Conservation (phyloP, 1,140 invertebrate species). For the Saccostrea cuccullata region DNA sequence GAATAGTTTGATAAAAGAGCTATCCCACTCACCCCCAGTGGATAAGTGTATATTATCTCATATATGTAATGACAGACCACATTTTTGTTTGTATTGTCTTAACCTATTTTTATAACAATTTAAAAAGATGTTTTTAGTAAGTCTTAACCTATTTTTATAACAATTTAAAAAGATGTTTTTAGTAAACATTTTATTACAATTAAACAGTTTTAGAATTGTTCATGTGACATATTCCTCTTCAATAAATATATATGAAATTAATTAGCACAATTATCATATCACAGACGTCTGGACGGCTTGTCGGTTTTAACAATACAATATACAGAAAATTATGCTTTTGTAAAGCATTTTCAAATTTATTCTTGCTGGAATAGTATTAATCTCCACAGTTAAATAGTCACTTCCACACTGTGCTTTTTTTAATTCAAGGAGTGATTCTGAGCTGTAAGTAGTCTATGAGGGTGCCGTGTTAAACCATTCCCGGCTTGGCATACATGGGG, state of each 20-base stretch:
- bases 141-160: not conserved
- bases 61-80: no score
- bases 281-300: not conserved
- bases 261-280: not conserved
- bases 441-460: not conserved
- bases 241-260: not conserved
- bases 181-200: not conserved
- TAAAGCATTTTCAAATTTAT: not conserved
- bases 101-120: no score
- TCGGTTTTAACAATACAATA: not conserved
- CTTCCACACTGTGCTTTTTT: not conserved
- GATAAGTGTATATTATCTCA: no score
- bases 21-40: no score
- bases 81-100: no score
- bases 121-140: no score
- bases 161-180: not conserved
- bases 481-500: constrained; percentile 79
- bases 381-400: not conserved
- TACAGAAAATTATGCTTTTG: not conserved
- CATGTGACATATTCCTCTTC: not conserved
- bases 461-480: constrained; percentile 72
- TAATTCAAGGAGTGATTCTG: not conserved
- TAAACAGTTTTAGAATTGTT: not conserved
- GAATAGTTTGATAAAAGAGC: no score
- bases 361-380: not conserved